Conservation (phyloP, 2,888 invertebrate species). For the Diplolepis rosae region DNA sequence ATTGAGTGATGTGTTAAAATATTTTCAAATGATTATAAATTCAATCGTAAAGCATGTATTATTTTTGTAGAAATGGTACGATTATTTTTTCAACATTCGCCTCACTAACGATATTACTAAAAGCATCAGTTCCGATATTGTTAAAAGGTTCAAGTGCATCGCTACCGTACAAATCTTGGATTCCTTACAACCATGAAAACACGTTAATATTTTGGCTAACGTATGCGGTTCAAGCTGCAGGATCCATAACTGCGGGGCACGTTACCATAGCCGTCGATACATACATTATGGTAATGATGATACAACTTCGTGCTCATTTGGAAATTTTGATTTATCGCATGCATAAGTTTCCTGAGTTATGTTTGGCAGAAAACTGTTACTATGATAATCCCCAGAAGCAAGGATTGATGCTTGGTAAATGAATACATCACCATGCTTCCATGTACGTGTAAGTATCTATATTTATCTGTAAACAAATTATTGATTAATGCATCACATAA, state of each 20-base stretch:
- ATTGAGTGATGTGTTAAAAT: no score
- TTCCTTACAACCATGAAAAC: conserved; percentile 46
- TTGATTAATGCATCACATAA: no score
- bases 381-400: neutral
- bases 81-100: conserved; percentile 10
- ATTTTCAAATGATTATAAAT: no score
- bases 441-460: conserved; percentile 1
- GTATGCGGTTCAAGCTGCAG: conserved; percentile 49
- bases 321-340: conserved; percentile 48
- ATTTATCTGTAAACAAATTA: neutral
- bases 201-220: conserved; percentile 42
- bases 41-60: neutral
- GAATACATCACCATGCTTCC: conserved; percentile 11
- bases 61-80: neutral
- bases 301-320: conserved; percentile 49
- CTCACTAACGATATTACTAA: conserved; percentile 6
- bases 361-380: neutral
- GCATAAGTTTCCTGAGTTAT: conserved; percentile 22
- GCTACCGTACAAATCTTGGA: conserved; percentile 50
- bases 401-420: neutral
- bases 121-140: conserved; percentile 11
- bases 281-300: conserved; percentile 49
- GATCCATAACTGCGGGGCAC: conserved; percentile 43
- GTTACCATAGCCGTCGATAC: conserved; percentile 52
- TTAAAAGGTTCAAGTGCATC: conserved; percentile 12